These are phyloP conservation scores for Trissolcus japonicus DNA, from an alignment of 2,888 invertebrate species.

Conservation along the genomic window DNA sequence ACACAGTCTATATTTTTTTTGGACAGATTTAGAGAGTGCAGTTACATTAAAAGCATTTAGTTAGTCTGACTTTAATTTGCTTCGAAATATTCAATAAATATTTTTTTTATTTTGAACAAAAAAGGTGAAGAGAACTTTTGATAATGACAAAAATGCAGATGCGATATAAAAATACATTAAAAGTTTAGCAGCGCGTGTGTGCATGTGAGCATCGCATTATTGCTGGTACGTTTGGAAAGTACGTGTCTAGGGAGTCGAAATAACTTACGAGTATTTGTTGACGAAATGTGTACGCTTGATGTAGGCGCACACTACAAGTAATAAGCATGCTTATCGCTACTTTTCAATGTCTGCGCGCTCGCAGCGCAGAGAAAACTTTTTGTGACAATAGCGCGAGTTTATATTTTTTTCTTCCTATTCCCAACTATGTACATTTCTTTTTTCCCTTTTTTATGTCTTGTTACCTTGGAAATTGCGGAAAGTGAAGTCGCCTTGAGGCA, in stretches of 20 bases:
- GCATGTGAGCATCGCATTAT: constrained; percentile 47
- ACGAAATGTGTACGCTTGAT: constrained; percentile 33
- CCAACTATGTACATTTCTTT: too few species aligned
- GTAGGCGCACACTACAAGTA: constrained; percentile 45
- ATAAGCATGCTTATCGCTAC: constrained; percentile 54
- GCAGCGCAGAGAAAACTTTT: constrained; percentile 23
- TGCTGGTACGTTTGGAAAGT: constrained; percentile 49
- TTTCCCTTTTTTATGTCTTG: constrained; percentile 9
- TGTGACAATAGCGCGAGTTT: constrained; percentile 18
- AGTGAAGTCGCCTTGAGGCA: constrained; percentile 80
- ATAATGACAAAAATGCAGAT: constrained; percentile 25
- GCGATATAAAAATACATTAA: constrained; percentile 51
- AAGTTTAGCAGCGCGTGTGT: constrained; percentile 44
- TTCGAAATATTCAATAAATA: too few species aligned
- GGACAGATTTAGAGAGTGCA: too few species aligned
- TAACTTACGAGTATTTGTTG: constrained; percentile 39
- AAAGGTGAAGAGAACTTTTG: too few species aligned
- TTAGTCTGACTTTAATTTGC: too few species aligned
- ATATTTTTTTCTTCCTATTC: neutral
- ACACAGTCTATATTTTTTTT: too few species aligned
- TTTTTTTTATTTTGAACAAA: too few species aligned
- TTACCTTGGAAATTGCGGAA: constrained; percentile 80
- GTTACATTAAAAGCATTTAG: too few species aligned
- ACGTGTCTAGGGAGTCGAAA: constrained; percentile 49
- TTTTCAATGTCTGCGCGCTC: constrained; percentile 39